Evolutionary conservation across 2,888 invertebrate species (phyloP), one percentile per base, ranked within the genome.

Genomic region (Esperia sulphurella): DNA sequence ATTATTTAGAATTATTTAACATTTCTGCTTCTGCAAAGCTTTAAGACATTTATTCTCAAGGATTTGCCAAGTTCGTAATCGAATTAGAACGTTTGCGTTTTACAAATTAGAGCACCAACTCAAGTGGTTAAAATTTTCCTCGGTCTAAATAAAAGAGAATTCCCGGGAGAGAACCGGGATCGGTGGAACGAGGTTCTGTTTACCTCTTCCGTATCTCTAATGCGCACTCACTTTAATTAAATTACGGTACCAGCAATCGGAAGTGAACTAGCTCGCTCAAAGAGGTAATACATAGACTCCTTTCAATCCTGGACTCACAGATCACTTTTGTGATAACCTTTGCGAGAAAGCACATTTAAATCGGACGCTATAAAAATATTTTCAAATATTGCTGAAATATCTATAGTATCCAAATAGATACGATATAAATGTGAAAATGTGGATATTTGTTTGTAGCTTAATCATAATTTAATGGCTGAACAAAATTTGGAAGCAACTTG

Each of bases 151-250:
- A 70, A 71, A 66, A 66, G 47, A 48, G 45, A 63, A 63, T 61
- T 71, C 59, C 58, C 47, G 38, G 46, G 56, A 57, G 64, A 52
- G 8, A 29, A 50, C 52, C 56, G 52, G 57, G 61, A 21, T 58
- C 54, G 55, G 63, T 51, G 61, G 61, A 72, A 63, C 57, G 58
- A 61, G 69, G 58, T 69, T 75, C 61, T 66, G 63, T 77, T 76
- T 72, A 71, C 75, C 64, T 73, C 65, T 65, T 66, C 52, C 61
- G 71, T 67, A 70, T 76, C 65, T 65, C 61, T 71, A 77, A 82
- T 73, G 73, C 69, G 61, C 69, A 71, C 73, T 79, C 67, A 63
- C 56, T 78, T 79, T 84, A 83, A 85, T 86, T 81, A 77, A 83
- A 83, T 83, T 82, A 80, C 73, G 59, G 65, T 59, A 69, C 58